Evolutionary conservation across 1,140 invertebrate genomes (phyloP).

Genomic region (Drosophila mojavensis): DNA sequence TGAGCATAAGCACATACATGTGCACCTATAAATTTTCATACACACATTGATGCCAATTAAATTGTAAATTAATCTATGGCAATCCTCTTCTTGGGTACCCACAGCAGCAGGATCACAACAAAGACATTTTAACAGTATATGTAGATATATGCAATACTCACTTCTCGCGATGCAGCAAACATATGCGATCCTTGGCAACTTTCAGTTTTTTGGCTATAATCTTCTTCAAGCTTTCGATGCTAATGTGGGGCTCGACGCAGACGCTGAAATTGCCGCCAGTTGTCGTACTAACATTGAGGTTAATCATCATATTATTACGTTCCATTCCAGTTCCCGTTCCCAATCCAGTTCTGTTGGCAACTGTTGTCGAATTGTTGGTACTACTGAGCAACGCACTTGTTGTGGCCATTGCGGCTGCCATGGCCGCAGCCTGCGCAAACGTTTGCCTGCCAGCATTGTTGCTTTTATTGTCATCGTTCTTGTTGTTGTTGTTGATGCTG

Average conservation of each 20-base stretch:
- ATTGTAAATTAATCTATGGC: not conserved
- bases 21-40: not conserved
- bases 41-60: no score
- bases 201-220: conserved; percentile 95
- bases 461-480: conserved; percentile 19
- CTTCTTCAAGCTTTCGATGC: conserved; percentile 94
- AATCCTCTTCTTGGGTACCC: not conserved
- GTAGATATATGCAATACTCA: conserved; percentile 84
- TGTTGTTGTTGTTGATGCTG: conserved; percentile 26
- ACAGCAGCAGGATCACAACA: no score
- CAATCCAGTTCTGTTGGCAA: conserved; percentile 16
- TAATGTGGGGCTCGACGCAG: conserved; percentile 90
- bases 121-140: not conserved
- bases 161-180: conserved; percentile 95
- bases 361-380: conserved; percentile 27
- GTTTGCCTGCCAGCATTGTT: conserved; percentile 40
- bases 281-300: conserved; percentile 93
- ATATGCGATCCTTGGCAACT: conserved; percentile 96
- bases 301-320: conserved; percentile 85
- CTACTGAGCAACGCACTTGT: conserved; percentile 31
- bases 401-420: conserved; percentile 15
- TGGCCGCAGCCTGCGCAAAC: conserved; percentile 1
- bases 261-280: conserved; percentile 95
- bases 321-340: not conserved
- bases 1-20: not conserved